Evolutionary conservation across 2,888 invertebrate species (phyloP).

Genomic region (Cephus nigrinus): DNA sequence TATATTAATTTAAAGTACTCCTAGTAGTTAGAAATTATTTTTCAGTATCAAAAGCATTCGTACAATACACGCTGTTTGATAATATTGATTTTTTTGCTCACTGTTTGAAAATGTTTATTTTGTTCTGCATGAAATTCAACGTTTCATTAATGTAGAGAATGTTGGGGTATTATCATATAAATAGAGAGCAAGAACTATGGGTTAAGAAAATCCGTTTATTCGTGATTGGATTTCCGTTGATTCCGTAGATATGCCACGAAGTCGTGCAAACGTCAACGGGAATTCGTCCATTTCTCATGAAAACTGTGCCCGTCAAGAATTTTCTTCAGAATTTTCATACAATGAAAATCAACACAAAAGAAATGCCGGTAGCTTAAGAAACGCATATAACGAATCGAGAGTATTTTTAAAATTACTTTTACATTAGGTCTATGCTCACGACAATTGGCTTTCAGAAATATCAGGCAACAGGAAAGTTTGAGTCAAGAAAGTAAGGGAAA

Average conservation of each 20-base stretch:
- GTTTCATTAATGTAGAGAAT: background rate
- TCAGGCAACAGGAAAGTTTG: too few relatives aligned
- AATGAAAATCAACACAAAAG: background rate
- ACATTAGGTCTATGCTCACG: background rate
- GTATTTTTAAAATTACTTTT: background rate
- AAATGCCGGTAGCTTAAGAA: background rate
- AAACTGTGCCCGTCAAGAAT: background rate
- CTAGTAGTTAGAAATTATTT: background rate
- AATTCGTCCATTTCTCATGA: background rate
- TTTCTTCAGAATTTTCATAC: background rate
- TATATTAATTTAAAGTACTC: background rate
- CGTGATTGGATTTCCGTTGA: slow-evolving; percentile 52
- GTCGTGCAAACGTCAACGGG: slow-evolving; percentile 8
- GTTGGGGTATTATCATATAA: background rate
- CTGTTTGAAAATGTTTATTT: background rate
- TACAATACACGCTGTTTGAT: background rate
- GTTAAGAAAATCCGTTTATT: slow-evolving; percentile 55
- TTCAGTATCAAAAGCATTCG: background rate
- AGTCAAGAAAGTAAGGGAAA: background rate
- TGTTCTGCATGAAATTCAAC: background rate
- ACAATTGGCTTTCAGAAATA: background rate
- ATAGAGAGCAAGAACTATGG: slow-evolving; percentile 12
- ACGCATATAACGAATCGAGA: background rate
- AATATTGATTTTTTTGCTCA: background rate
- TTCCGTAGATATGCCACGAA: slow-evolving; percentile 47